Conservation (phyloP, 2,113 vertebrate genomes). For the Miniopterus natalensis region DNA sequence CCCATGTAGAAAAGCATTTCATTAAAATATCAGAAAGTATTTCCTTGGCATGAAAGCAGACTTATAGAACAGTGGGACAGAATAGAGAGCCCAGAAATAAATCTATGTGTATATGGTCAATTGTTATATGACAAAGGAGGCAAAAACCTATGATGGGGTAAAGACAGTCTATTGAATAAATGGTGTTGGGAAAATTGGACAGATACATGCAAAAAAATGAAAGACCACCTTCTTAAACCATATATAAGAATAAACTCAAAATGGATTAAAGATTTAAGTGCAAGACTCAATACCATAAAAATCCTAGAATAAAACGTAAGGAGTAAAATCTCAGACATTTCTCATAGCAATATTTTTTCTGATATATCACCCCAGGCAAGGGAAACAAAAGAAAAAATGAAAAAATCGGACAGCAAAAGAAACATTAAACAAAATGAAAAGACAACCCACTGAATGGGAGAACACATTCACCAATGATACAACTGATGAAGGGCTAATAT, state of each 20-base stretch:
- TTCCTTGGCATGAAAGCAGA: background rate
- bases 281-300: background rate
- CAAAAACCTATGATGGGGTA: background rate
- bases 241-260: background rate
- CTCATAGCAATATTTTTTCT: background rate
- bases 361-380: background rate
- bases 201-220: background rate
- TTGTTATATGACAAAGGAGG: background rate
- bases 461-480: background rate
- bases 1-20: background rate
- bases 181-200: background rate
- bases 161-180: background rate
- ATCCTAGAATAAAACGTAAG: background rate
- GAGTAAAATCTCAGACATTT: background rate
- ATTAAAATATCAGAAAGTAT: constrained; percentile 56
- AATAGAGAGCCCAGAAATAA: background rate
- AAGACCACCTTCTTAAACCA: background rate
- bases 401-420: background rate
- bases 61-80: background rate
- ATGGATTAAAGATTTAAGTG: background rate
- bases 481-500: background rate
- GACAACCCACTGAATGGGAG: background rate
- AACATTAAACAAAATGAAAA: background rate
- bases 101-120: background rate
- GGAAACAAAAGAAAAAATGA: background rate